phyloP scores from a whole-genome alignment of 2,888 invertebrate species.

The Eudasyphora cyanicolor region DNA sequence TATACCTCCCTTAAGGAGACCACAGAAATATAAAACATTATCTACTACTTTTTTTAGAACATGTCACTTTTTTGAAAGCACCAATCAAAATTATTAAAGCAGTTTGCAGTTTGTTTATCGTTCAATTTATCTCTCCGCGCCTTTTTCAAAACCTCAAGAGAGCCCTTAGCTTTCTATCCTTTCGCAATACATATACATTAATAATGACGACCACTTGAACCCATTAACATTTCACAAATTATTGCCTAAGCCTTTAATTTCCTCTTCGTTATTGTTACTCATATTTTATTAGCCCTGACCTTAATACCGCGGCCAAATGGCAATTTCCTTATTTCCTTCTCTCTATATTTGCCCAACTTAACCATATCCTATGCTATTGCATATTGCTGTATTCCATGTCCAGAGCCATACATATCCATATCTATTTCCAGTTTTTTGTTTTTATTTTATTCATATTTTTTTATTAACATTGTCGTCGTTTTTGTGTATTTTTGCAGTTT shows the following conservation, averaged over 20 bases:
- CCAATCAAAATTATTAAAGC: too few species aligned
- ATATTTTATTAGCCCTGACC: slow-evolving; percentile 45
- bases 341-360: slow-evolving; percentile 12
- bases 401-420: too few species aligned
- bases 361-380: neutral
- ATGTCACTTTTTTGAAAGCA: too few species aligned
- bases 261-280: neutral
- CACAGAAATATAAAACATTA: too few species aligned
- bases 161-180: too few species aligned
- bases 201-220: neutral
- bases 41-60: too few species aligned
- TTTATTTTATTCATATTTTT: neutral
- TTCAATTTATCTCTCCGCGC: too few species aligned
- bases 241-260: neutral
- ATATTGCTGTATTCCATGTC: neutral
- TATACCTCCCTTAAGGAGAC: too few species aligned
- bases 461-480: slow-evolving; percentile 23
- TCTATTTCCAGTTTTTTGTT: too few species aligned
- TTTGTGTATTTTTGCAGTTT: slow-evolving; percentile 85
- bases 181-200: too few species aligned
- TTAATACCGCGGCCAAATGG: slow-evolving; percentile 12
- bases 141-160: too few species aligned
- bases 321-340: slow-evolving; percentile 31
- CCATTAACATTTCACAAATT: slow-evolving; percentile 4
- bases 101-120: too few species aligned